Evolutionary conservation across 2,797 vertebrate genomes (phyloP).

Genomic region (Aplochiton taeniatus): DNA sequence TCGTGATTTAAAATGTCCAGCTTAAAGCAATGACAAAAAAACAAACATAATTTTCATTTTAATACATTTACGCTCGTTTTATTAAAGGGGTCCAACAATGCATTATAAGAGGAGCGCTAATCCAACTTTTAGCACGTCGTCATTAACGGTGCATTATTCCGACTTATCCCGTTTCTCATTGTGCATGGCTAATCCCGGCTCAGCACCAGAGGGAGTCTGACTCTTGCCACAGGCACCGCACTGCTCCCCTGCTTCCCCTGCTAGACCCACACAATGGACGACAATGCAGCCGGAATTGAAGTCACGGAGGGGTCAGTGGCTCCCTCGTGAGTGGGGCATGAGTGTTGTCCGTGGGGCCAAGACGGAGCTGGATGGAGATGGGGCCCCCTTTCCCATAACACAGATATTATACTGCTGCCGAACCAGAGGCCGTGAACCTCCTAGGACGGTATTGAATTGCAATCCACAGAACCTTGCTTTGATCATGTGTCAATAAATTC

Average conservation of each 20-base stretch:
- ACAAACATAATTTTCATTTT: too few relatives aligned
- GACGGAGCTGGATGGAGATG: slow-evolving; percentile 16
- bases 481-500: too few relatives aligned
- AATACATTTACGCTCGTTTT: too few relatives aligned
- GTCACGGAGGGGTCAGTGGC: slow-evolving; percentile 57
- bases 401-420: neutral
- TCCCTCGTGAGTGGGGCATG: slow-evolving; percentile 42
- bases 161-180: slow-evolving; percentile 37
- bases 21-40: too few relatives aligned
- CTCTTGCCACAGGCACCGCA: slow-evolving; percentile 40
- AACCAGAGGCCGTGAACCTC: neutral
- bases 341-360: slow-evolving; percentile 32
- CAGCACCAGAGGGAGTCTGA: slow-evolving; percentile 45
- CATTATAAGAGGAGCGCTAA: neutral
- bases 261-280: slow-evolving; percentile 43
- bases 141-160: slow-evolving; percentile 32
- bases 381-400: slow-evolving; percentile 10
- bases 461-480: neutral
- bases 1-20: too few relatives aligned
- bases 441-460: neutral
- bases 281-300: slow-evolving; percentile 55
- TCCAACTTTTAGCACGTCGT: slow-evolving; percentile 20
- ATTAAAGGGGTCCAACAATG: too few relatives aligned
- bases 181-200: slow-evolving; percentile 48
- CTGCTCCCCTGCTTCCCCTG: slow-evolving; percentile 37